These are phyloP conservation scores for Isoperla grammatica DNA, from an alignment of 2,888 invertebrate species.

Conservation along the genomic window DNA sequence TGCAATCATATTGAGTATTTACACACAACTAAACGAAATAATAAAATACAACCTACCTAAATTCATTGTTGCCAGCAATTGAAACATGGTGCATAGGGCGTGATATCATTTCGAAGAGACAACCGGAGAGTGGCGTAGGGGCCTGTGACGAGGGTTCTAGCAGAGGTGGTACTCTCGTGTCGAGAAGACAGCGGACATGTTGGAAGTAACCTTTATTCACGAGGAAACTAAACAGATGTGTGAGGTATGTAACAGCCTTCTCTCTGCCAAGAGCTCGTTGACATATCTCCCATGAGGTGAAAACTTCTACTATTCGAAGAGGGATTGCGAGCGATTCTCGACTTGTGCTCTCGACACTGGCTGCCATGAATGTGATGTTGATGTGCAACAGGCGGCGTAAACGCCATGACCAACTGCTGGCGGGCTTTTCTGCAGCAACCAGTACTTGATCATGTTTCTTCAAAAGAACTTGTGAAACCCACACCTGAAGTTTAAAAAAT, in stretches of 20 bases:
- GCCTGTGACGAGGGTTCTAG: constrained; percentile 61
- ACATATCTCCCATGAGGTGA: constrained; percentile 52
- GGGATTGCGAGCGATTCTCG: constrained; percentile 61
- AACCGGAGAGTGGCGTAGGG: constrained; percentile 66
- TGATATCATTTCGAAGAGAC: constrained; percentile 68
- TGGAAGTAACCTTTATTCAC: constrained; percentile 60
- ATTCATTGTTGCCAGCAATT: constrained; percentile 38
- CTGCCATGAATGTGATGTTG: constrained; percentile 31
- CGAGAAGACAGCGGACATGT: constrained; percentile 63
- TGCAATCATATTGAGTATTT: too few species aligned
- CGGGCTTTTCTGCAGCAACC: constrained; percentile 19
- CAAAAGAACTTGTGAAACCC: constrained; percentile 44
- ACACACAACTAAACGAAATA: too few species aligned
- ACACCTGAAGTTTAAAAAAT: constrained; percentile 37
- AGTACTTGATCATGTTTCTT: constrained; percentile 39
- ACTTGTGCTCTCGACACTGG: constrained; percentile 22
- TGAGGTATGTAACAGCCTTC: constrained; percentile 34
- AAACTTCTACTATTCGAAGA: constrained; percentile 71
- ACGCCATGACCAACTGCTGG: constrained; percentile 42
- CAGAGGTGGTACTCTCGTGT: constrained; percentile 60
- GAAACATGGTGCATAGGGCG: constrained; percentile 62
- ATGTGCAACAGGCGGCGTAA: constrained; percentile 39
- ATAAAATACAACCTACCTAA: constrained; percentile 37
- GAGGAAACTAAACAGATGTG: constrained; percentile 26
- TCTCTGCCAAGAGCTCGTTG: constrained; percentile 43